phyloP scores from a whole-genome alignment of 2,797 vertebrate species.

The Gallinago nigripennis region DNA sequence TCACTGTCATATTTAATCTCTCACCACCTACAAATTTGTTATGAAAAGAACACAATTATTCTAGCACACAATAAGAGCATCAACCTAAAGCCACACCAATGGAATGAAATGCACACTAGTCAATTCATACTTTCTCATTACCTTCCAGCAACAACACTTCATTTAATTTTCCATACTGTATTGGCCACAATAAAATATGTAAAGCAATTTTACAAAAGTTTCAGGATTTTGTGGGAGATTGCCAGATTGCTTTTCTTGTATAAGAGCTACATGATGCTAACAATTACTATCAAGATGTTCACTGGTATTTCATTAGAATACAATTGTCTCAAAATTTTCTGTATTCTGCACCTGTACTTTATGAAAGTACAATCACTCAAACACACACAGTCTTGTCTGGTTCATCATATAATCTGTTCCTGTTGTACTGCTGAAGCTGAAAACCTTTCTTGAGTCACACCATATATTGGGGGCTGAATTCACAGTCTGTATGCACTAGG shows the following conservation, averaged over 20 bases:
- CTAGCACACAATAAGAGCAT: background rate
- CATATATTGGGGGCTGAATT: accelerated
- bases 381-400: background rate
- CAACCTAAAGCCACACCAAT: background rate
- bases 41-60: background rate
- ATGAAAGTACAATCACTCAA: background rate
- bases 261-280: background rate
- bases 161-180: background rate
- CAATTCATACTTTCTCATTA: background rate
- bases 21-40: background rate
- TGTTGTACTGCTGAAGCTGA: background rate
- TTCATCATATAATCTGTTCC: background rate
- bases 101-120: background rate
- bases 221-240: background rate
- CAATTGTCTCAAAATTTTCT: background rate
- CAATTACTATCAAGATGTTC: background rate
- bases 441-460: background rate
- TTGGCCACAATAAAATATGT: background rate
- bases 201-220: background rate
- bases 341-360: background rate
- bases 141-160: background rate
- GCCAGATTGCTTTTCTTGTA: background rate
- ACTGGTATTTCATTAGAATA: background rate
- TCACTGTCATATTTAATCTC: background rate
- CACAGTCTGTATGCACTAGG: background rate